These are phyloP conservation scores for Rhagonycha lutea DNA, from an alignment of 2,888 invertebrate genomes.

Conservation along the genomic window DNA sequence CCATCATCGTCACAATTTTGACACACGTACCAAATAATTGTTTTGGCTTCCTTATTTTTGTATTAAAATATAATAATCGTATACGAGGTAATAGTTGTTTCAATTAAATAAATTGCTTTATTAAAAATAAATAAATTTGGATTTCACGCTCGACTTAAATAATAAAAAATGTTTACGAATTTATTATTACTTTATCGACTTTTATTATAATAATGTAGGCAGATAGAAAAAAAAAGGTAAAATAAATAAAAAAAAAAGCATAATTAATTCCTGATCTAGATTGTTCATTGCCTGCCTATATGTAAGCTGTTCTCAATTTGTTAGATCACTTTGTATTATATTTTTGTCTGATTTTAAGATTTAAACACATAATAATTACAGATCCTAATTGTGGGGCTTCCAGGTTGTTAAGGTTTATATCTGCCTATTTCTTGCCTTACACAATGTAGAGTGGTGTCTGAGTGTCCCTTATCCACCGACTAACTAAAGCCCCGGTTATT, in stretches of 20 bases:
- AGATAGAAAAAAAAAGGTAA: background rate
- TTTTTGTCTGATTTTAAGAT: constrained; percentile 48
- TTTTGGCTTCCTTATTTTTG: constrained; percentile 48
- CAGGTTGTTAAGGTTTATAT: constrained; percentile 36
- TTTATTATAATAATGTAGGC: background rate
- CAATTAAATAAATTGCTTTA: background rate
- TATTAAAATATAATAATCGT: constrained; percentile 41
- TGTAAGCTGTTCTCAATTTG: constrained; percentile 18
- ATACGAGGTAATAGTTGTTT: constrained; percentile 3
- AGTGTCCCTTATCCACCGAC: constrained; percentile 38
- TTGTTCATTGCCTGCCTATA: constrained; percentile 6
- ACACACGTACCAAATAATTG: constrained; percentile 49
- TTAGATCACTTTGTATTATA: constrained; percentile 46
- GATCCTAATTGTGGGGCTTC: constrained; percentile 46
- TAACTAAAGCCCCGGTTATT: constrained; percentile 52
- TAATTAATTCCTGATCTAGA: background rate
- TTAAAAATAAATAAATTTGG: background rate
- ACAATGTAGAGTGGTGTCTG: constrained; percentile 24
- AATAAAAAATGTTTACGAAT: background rate
- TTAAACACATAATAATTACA: constrained; percentile 52
- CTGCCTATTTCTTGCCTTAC: constrained; percentile 17
- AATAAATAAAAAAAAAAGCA: background rate
- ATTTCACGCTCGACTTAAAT: background rate
- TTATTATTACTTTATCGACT: background rate
- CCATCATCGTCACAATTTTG: constrained; percentile 49